Evolutionary conservation across 1,140 invertebrate species (phyloP).

Genomic region (Mamestra configurata): DNA sequence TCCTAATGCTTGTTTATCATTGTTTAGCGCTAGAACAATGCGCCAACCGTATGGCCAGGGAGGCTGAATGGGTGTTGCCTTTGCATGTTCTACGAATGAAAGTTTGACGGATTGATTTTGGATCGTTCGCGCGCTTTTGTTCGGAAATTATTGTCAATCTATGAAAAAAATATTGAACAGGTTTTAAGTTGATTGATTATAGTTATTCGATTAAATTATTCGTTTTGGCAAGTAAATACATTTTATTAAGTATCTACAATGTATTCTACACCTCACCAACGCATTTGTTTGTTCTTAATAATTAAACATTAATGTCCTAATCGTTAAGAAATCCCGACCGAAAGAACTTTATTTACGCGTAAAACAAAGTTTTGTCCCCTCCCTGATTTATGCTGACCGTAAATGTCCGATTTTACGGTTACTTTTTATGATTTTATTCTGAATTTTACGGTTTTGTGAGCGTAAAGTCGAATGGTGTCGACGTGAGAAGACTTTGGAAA

Average conservation of each 20-base stretch:
- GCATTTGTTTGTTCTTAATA: not conserved
- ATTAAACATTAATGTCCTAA: not conserved
- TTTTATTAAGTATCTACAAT: not conserved
- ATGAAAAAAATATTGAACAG: not conserved
- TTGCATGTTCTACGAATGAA: constrained; percentile 53
- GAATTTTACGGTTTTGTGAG: constrained; percentile 44
- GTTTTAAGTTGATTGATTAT: not conserved
- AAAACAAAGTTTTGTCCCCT: constrained; percentile 46
- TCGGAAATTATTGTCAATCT: not conserved
- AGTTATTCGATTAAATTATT: not conserved
- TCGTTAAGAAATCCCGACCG: not conserved
- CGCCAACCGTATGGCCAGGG: constrained; percentile 8
- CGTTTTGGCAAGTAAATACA: too few relatives aligned
- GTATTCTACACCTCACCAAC: not conserved
- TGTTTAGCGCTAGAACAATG: constrained; percentile 71
- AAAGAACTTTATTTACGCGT: constrained; percentile 44
- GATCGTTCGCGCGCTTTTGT: not conserved
- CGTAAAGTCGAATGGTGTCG: constrained; percentile 31
- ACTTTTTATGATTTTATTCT: constrained; percentile 48
- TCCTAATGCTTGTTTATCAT: constrained; percentile 73
- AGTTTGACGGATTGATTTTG: constrained; percentile 49
- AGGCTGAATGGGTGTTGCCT: constrained; percentile 44
- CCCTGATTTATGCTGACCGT: constrained; percentile 42
- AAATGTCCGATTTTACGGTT: constrained; percentile 45
- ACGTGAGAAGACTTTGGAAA: constrained; percentile 47